Conservation (phyloP, 2,113 vertebrate species). For the Mobula birostris region DNA sequence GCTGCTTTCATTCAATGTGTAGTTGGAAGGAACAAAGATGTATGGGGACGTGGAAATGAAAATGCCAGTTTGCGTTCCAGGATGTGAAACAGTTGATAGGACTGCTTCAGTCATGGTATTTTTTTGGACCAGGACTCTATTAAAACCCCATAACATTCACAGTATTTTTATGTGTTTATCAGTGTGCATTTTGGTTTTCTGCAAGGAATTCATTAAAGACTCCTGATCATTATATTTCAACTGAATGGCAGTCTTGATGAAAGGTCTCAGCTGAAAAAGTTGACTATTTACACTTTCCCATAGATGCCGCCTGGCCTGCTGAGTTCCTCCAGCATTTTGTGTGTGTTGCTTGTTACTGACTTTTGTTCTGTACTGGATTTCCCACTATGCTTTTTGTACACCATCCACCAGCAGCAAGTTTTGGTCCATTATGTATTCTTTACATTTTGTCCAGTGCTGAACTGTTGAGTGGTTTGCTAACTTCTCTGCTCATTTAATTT, state of each 20-base stretch:
- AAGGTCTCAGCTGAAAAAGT: too few relatives aligned
- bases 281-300: too few relatives aligned
- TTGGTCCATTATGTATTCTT: too few relatives aligned
- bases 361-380: too few relatives aligned
- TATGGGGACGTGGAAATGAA: neutral
- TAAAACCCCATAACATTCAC: neutral
- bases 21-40: neutral
- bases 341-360: too few relatives aligned
- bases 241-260: too few relatives aligned
- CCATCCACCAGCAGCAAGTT: too few relatives aligned
- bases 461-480: neutral
- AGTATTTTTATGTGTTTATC: neutral
- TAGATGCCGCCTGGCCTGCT: too few relatives aligned
- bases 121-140: neutral
- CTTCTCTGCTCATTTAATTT: neutral
- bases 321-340: too few relatives aligned
- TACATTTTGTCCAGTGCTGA: neutral
- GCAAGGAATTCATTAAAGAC: neutral
- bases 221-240: neutral
- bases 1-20: neutral
- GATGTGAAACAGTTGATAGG: neutral
- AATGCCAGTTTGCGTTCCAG: neutral
- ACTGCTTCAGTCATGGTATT: neutral
- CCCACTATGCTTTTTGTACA: too few relatives aligned
- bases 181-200: neutral